Base-by-base conservation (phyloP, 2,113 vertebrate species). In the Gadus macrocephalus region DNA sequence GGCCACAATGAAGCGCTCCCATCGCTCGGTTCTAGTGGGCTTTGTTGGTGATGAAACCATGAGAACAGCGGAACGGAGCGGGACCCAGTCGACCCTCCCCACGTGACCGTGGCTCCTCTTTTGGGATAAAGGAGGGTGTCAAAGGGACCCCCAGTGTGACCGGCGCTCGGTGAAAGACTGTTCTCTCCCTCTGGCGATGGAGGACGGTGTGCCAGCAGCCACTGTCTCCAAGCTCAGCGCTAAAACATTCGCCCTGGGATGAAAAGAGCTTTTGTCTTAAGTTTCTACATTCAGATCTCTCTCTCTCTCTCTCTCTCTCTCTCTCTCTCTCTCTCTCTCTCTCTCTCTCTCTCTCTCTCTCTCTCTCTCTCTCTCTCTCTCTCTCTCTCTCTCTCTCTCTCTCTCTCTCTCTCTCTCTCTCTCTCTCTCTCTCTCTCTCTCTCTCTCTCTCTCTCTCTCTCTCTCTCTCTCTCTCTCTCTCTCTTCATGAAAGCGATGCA, bases 241-340 rank as follows among this genome's bases (percentile, higher is more conserved):
- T 81, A 4, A 22, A 22, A 77, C 79, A 76, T 74, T 82, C 83
- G 83, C 59, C 67, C 3, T 22, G 31, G 1, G 38, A 66, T 87
- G 83, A 88, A 88, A 81, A 81, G 42, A 63, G 68, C 80, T 82
- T 88, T 90, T 88, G 86, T 90, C 73, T 56, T 35, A 14, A 49
- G 42, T 12, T 14, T 8, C 49, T 66, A 71, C 83, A 85, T 76
- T 64, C 60, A 79, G 58, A 85, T 35, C 72, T 69, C 75, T 78
- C 83, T 76, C 35, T 67, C 65, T 81, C 72, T 68, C 72, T 59
- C 35, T 49, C 12, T 49, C 42, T 49, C 42, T 49, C 12, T 9
- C 9, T 49, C 42, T 49, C 42, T 49, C 42, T 49, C 42, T 49
- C 42, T 49, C 42, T 49, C 12, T 49, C 12, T 9, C 9, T 49